Evolutionary conservation across 2,888 invertebrate species (phyloP).

Genomic region (Ditula angustiorana): DNA sequence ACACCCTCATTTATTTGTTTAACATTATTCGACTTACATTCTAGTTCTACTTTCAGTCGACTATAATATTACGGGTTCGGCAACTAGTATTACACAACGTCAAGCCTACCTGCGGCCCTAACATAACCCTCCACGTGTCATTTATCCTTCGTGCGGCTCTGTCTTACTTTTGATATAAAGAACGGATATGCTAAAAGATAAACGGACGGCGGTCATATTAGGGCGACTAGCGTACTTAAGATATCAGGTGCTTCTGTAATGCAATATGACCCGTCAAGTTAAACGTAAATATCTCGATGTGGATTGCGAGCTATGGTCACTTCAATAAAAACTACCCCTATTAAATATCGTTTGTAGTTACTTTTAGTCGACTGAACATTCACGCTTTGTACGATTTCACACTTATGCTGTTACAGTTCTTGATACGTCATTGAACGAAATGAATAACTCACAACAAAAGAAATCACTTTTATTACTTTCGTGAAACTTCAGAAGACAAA

Average conservation of each 20-base stretch:
- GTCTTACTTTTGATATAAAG: no score
- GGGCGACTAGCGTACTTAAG: not conserved
- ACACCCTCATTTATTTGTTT: conserved; percentile 55
- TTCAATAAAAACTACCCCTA: no score
- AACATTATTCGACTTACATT: conserved; percentile 54
- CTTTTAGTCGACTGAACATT: conserved; percentile 27
- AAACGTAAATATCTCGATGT: not conserved
- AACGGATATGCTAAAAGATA: no score
- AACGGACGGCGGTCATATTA: not conserved
- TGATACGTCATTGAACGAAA: conserved; percentile 10
- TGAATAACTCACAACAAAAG: not conserved
- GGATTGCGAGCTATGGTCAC: not conserved
- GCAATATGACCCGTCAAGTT: not conserved
- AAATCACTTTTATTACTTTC: not conserved
- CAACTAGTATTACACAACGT: not conserved
- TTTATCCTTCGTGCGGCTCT: no score
- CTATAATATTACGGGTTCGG: conserved; percentile 43
- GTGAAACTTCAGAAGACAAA: not conserved
- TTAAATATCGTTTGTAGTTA: not conserved
- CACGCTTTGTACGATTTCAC: conserved; percentile 21
- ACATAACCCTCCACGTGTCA: no score
- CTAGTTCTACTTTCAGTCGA: conserved; percentile 39
- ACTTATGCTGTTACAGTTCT: conserved; percentile 20
- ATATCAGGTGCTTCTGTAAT: not conserved
- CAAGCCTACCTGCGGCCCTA: no score